phyloP scores from a whole-genome alignment of 2,888 invertebrate species.

The Tryphoninae sp. region DNA sequence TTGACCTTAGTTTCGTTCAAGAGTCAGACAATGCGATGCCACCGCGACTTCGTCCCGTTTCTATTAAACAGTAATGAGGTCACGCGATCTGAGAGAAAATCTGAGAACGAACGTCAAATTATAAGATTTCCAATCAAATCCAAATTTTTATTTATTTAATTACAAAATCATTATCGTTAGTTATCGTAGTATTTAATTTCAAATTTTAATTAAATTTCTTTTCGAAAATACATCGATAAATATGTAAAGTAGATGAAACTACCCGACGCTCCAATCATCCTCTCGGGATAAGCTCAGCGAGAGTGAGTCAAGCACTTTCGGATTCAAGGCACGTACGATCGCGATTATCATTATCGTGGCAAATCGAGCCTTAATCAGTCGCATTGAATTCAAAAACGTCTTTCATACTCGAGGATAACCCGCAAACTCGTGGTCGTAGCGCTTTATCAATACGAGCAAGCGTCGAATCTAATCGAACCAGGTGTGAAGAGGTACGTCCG shows the following conservation, averaged over 20 bases:
- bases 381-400: constrained; percentile 41
- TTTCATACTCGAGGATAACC: constrained; percentile 16
- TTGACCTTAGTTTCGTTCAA: background rate
- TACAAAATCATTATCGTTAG: no score
- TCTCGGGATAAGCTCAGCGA: background rate
- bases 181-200: no score
- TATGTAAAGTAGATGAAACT: background rate
- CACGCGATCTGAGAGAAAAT: no score
- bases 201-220: no score
- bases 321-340: constrained; percentile 49
- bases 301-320: background rate
- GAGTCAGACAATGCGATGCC: no score
- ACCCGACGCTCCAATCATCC: background rate
- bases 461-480: background rate
- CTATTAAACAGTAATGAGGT: no score
- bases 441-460: constrained; percentile 15
- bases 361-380: constrained; percentile 47
- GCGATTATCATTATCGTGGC: constrained; percentile 52
- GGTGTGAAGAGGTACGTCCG: constrained; percentile 28
- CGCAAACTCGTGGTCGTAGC: background rate
- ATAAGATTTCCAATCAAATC: no score
- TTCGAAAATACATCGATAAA: no score
- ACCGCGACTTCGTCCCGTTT: no score
- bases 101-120: no score
- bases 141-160: no score